Evolutionary conservation across 2,888 invertebrate species (phyloP), one percentile per base, ranked within the genome.

Genomic region (Chloroclysta siterata): DNA sequence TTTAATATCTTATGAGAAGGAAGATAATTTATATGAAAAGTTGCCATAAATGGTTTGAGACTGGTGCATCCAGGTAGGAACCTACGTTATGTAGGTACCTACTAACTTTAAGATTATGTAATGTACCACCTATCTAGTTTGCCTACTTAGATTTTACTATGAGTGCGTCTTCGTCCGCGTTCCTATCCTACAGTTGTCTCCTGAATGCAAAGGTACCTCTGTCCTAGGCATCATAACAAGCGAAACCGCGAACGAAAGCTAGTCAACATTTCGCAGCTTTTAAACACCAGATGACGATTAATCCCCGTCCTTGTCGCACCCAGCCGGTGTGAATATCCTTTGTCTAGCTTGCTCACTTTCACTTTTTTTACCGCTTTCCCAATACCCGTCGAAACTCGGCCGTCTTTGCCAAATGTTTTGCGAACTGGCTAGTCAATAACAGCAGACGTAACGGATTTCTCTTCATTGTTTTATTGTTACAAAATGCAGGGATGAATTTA

Each of bases 321-420:
- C 70, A 65, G 63, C 65, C 63, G 64, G 63, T 72, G 58, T 61
- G 29, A 52, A 17, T 57, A 63, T 70, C 66, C 10, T 39, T 14
- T 70, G 72, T 88, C 85, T 77, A 83, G 68, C 77, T 87, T 76
- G 80, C 74, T 59, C 83, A 80, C 90, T 90, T 90, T 90, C 90
- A 88, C 90, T 90, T 89, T 89, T 87, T 89, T 87, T 84, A 79
- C 81, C 79, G 84, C 90, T 90, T 90, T 90, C 90, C 84, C 87
- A 87, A 89, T 87, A 83, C 82, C 68, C 66, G 72, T 78, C 83
- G 85, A 82, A 88, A 86, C 85, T 84, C 84, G 82, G 81, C 73
- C 82, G 83, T 66, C 78, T 81, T 81, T 84, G 88, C 88, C 87
- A 87, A 89, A 89, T 87, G 81, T 85, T 87, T 66, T 53, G 69